Evolutionary conservation across 37 sponge, comb jelly and placozoan species (phyloP), one percentile per base, ranked within the genome.

Genomic region (Ianthella basta): DNA sequence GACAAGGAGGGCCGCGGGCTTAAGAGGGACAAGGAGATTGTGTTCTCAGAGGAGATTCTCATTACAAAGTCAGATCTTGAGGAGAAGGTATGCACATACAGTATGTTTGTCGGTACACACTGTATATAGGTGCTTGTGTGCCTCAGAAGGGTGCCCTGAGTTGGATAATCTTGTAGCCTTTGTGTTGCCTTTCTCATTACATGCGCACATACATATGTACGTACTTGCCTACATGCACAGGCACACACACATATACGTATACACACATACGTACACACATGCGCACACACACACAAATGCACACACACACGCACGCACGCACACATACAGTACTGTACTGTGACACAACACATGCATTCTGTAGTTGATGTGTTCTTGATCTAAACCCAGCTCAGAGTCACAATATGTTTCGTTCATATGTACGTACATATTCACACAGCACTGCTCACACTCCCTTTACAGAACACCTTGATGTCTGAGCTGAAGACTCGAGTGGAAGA

Each of bases 1-100:
- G 99, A 96, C 83, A 96, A 94, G 60, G 99, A 98, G 20, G 95
- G 95, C 4, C 70, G 97, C 23, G 92, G 96, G 4, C 38, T 94
- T 59, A 91, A 86, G 74, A 84, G 89, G 67, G 98, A 96, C 37
- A 95, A 88, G 72, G 98, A 98, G 60, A 82, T 92, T 19, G 39
- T 74, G 12, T 96, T 91, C 74, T 88, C 99, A 50, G 97, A 98
- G 84, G 99, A 98, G 67, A 92, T 98, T 23, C 82, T 98, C 23
- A 90, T 98, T 59, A 94, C 97, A 32, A 96, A 94, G 73, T 86
- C 95, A 68, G 97, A 96, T 81, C 88, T 98, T 23, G 92, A 98
- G 55, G 99, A 98, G 61, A 96, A 96, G 89, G 95, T 92, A 50
- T 16, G 77, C 40, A 61, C 29, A 57, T 20, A 20, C 18, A 20